Conservation (phyloP, 2,888 invertebrate genomes). For the Nebria salina region DNA sequence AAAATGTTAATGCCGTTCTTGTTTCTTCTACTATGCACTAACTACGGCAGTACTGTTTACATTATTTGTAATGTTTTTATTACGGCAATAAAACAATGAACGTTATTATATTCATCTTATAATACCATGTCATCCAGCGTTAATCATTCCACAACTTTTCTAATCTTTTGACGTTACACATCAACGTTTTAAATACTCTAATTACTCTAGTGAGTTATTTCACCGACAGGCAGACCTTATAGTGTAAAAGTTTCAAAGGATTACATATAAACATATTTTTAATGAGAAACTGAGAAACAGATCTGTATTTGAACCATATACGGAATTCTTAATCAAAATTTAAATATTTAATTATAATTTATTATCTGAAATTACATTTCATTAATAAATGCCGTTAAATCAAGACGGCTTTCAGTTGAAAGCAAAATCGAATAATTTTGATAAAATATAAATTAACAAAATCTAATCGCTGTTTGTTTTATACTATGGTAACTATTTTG, state of each 20-base stretch:
- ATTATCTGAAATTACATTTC: no score
- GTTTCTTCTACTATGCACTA: not conserved
- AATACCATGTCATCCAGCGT: not conserved
- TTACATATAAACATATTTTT: not conserved
- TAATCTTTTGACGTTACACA: not conserved
- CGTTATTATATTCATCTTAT: not conserved
- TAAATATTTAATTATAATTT: no score
- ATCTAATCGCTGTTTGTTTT: no score
- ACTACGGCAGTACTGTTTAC: not conserved
- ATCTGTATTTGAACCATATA: not conserved
- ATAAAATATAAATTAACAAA: no score
- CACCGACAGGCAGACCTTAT: not conserved
- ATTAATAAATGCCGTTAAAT: no score
- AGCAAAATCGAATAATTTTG: no score
- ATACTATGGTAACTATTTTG: no score
- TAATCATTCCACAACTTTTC: not conserved
- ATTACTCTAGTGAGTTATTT: not conserved
- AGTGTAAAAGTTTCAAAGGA: not conserved
- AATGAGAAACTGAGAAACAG: not conserved
- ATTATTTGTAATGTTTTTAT: constrained; percentile 1
- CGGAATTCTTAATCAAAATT: not conserved
- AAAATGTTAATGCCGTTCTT: not conserved
- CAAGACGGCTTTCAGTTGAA: no score
- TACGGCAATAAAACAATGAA: not conserved
- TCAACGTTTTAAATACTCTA: not conserved